Evolutionary conservation across 92 coral and sea anemone genomes (phyloP).

Genomic region (Hydrozoanthus gracilis): DNA sequence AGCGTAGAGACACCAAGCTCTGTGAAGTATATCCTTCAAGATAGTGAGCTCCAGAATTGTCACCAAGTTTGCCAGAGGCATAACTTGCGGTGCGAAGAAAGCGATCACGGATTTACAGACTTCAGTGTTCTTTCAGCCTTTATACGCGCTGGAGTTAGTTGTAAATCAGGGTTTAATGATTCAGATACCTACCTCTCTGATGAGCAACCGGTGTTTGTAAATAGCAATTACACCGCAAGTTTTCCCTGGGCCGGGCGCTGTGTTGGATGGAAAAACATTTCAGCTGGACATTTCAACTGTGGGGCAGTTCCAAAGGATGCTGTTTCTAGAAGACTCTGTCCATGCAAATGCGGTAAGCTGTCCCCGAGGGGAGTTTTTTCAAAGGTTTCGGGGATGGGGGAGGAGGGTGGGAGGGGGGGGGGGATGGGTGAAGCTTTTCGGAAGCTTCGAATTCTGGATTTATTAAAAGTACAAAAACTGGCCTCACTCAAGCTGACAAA

Average conservation of each 20-base stretch:
- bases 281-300: not conserved
- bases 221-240: not conserved
- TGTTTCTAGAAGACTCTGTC: slow-evolving; percentile 1
- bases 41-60: not conserved
- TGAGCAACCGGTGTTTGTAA: not conserved
- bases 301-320: slow-evolving; percentile 1
- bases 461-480: too few species aligned
- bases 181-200: slow-evolving; percentile 1
- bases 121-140: slow-evolving; percentile 7
- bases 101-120: slow-evolving; percentile 16
- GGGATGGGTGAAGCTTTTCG: too few species aligned
- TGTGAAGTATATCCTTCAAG: slow-evolving; percentile 14
- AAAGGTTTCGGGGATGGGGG: too few species aligned
- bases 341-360: slow-evolving; percentile 22
- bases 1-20: not conserved
- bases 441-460: too few species aligned
- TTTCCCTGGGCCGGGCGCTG: not conserved
- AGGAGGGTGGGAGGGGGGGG: too few species aligned
- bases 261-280: slow-evolving; percentile 4
- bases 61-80: slow-evolving; percentile 9
- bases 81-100: not conserved
- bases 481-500: too few species aligned
- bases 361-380: too few species aligned
- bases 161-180: not conserved
- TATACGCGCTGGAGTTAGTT: not conserved